These are phyloP conservation scores for Arothron firmamentum DNA, from an alignment of 2,113 vertebrate species.

Conservation along the genomic window DNA sequence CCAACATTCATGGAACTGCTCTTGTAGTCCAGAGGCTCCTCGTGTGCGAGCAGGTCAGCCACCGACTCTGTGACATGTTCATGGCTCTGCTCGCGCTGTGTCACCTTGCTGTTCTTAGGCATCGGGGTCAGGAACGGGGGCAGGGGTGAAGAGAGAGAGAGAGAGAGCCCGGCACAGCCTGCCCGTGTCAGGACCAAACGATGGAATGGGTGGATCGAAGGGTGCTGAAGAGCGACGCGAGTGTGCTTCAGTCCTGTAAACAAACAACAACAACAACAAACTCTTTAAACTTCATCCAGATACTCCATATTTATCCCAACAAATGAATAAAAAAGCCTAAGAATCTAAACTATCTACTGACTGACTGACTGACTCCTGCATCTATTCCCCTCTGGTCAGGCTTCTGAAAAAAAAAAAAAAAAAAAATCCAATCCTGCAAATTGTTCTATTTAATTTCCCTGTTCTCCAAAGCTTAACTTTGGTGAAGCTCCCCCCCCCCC, in stretches of 20 bases:
- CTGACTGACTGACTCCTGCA: no score
- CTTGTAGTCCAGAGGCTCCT: conserved; percentile 93
- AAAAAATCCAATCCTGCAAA: conserved; percentile 61
- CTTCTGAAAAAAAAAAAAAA: conserved; percentile 8
- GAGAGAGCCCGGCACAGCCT: conserved; percentile 13
- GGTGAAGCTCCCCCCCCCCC: conserved; percentile 30
- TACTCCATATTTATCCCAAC: no score
- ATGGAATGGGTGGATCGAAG: not conserved
- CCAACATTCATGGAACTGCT: conserved; percentile 80
- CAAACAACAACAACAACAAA: no score
- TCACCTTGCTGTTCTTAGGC: conserved; percentile 81
- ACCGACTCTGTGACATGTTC: conserved; percentile 97
- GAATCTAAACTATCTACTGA: no score
- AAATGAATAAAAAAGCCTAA: no score
- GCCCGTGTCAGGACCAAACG: conserved; percentile 3
- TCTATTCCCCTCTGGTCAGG: not conserved
- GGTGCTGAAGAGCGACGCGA: conserved; percentile 9
- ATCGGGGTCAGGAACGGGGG: conserved; percentile 50
- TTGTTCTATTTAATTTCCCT: conserved; percentile 66
- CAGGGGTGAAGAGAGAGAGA: conserved; percentile 25
- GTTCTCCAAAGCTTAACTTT: conserved; percentile 65
- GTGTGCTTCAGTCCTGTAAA: not conserved
- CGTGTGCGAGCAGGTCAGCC: conserved; percentile 91
- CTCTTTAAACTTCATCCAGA: no score
- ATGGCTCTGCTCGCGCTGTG: conserved; percentile 89